phyloP scores from a whole-genome alignment of 2,888 invertebrate genomes.

The Oscheius sp. region DNA sequence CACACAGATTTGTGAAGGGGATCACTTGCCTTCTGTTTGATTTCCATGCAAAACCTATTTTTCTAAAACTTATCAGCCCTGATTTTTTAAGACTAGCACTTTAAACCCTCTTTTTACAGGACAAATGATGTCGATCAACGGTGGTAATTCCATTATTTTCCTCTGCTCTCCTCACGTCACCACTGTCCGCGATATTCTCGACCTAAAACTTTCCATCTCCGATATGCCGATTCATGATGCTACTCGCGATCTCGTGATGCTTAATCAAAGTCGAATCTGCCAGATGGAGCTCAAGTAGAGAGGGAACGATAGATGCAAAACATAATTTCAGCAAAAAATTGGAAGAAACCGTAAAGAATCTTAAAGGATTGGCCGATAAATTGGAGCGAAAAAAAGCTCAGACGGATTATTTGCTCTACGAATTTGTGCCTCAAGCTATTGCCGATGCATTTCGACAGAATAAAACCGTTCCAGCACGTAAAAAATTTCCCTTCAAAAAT shows the following conservation, averaged over 20 bases:
- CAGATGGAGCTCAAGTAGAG: conserved; percentile 66
- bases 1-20: no score
- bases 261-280: conserved; percentile 66
- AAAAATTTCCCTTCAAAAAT: conserved; percentile 27
- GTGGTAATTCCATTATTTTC: conserved; percentile 63
- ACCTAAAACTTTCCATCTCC: conserved; percentile 63
- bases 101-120: conserved; percentile 37
- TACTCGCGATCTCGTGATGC: conserved; percentile 65
- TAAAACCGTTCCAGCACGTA: conserved; percentile 58
- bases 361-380: conserved; percentile 57
- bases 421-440: conserved; percentile 59
- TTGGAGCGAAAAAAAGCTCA: conserved; percentile 56
- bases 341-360: conserved; percentile 60
- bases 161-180: conserved; percentile 66
- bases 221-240: conserved; percentile 69
- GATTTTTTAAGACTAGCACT: neutral
- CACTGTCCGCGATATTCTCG: conserved; percentile 60
- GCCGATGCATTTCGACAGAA: conserved; percentile 55
- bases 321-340: conserved; percentile 58
- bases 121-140: conserved; percentile 62
- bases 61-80: neutral
- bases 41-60: no score
- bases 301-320: neutral
- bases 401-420: conserved; percentile 58
- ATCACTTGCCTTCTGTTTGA: no score